phyloP scores from a whole-genome alignment of 2,888 invertebrate genomes.

The Trachelus stipa region DNA sequence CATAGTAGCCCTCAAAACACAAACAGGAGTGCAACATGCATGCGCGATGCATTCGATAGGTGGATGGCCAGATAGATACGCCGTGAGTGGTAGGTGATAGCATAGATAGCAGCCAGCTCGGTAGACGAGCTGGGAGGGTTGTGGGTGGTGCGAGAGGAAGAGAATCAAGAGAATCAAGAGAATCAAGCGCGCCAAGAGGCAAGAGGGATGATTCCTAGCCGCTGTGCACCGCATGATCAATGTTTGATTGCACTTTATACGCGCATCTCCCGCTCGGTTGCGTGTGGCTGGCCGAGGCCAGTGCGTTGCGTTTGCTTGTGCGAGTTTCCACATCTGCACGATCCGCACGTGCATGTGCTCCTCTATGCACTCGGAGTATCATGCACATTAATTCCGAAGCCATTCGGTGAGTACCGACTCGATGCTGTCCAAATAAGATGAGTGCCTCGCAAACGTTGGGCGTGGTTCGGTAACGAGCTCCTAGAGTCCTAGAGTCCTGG shows the following conservation, averaged over 20 bases:
- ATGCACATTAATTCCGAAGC: not conserved
- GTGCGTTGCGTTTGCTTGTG: not conserved
- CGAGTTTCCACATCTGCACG: not conserved
- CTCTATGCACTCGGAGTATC: not conserved
- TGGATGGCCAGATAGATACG: constrained; percentile 6
- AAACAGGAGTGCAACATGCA: constrained; percentile 52
- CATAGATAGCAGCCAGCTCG: not conserved
- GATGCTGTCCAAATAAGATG: not conserved
- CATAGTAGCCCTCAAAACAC: constrained; percentile 54
- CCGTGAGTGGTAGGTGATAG: not conserved
- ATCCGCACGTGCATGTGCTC: not conserved
- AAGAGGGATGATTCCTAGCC: constrained; percentile 38
- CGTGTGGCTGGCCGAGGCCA: not conserved
- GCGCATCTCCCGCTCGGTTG: constrained; percentile 3
- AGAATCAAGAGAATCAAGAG: constrained; percentile 28
- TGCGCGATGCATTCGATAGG: constrained; percentile 57
- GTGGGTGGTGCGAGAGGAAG: not conserved
- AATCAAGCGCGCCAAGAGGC: constrained; percentile 42
- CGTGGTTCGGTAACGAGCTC: not conserved
- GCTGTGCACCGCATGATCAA: constrained; percentile 47
- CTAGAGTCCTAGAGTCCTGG: no score
- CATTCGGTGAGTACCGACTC: not conserved
- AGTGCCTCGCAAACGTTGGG: not conserved
- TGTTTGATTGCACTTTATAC: constrained; percentile 54
- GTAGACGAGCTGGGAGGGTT: not conserved